Percentiles rank a stretch among this genome's conserved stretches.
phyloP scores from a whole-genome alignment of 1,140 invertebrate genomes.

The Scaptomyza graminum region DNA sequence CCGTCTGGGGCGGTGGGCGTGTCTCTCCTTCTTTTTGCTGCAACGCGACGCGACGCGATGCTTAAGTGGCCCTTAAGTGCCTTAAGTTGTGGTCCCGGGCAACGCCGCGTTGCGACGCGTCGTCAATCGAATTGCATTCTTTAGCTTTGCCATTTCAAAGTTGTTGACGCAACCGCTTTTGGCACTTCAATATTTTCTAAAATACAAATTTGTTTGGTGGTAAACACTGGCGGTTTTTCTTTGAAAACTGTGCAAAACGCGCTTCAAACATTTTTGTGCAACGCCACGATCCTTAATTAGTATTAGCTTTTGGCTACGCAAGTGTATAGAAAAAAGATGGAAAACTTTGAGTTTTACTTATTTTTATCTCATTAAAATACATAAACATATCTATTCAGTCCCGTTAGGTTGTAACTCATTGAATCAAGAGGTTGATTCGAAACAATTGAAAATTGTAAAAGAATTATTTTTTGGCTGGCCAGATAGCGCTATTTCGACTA shows the following conservation, averaged over 20 bases:
- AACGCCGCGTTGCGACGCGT: constrained; percentile 3
- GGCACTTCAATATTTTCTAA: constrained; percentile 17
- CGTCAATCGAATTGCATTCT: constrained; percentile 19
- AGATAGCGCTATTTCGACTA: no score
- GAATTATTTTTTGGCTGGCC: no score
- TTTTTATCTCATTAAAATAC: no score
- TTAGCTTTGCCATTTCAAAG: constrained; percentile 27
- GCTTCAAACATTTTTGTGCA: background rate
- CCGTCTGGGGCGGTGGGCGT: constrained; percentile 20
- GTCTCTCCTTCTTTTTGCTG: constrained; percentile 7
- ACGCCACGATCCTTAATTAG: background rate
- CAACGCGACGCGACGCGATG: background rate
- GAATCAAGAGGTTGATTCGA: no score
- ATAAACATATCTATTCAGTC: no score
- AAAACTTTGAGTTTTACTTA: no score
- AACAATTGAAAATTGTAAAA: no score
- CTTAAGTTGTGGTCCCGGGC: constrained; percentile 29
- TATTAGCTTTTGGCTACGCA: no score
- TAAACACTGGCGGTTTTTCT: background rate
- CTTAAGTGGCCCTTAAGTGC: constrained; percentile 62
- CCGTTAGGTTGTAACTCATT: no score
- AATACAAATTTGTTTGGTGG: background rate
- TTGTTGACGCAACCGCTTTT: constrained; percentile 23
- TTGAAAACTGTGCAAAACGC: background rate
- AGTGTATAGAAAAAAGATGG: no score